Evolutionary conservation across 1,140 invertebrate species (phyloP), one percentile per base, ranked within the genome.

Genomic region (Heliconius melpomene): DNA sequence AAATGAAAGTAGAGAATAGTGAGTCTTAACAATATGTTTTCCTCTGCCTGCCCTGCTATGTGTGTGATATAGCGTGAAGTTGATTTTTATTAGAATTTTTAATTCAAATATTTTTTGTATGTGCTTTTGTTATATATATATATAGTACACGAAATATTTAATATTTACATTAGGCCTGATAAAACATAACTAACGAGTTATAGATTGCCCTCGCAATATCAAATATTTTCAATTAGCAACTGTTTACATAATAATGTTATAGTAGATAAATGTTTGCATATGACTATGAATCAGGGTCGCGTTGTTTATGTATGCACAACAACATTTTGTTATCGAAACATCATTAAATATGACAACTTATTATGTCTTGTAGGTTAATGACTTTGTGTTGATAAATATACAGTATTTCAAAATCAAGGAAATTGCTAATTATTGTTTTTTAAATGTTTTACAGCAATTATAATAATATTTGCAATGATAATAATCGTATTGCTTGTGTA

Each of bases 331-430:
- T 66, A 66, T 66, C 60, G 13, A 66, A 29, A 16, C 23, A 29
- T 66, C 60, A 66, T 66, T 13, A 66, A 66, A 26, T 66, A 54
- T 78, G 71, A 76, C 50, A 26, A 75, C 54, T 78, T 73, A 77
- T 83, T 83, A 80, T 82, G 75, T 32, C 54, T 79, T 66, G 32
- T 32, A 29, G 83, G 83, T 82, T 76, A 84, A 76, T 84, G 81
- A 80, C 83, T 79, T 77, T 40, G 50, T 80, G 78, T n/a, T 60
- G 54, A 72, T 74, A 78, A 77, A 75, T n/a, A 52, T 20, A n/a
- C 36, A n/a, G 18, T 72, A 72, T 77, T 57, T 26, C 2, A 29
- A 74, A 75, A 75, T 75, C 16, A 70, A 75, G 78, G 78, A 79
- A 82, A 79, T 72, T 26, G 72, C 26, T 57, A 26, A 66, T 29